Percentiles rank a stretch among this genome's conserved stretches.
phyloP scores from a whole-genome alignment of 2,113 vertebrate species.

The Otolemur garnettii region DNA sequence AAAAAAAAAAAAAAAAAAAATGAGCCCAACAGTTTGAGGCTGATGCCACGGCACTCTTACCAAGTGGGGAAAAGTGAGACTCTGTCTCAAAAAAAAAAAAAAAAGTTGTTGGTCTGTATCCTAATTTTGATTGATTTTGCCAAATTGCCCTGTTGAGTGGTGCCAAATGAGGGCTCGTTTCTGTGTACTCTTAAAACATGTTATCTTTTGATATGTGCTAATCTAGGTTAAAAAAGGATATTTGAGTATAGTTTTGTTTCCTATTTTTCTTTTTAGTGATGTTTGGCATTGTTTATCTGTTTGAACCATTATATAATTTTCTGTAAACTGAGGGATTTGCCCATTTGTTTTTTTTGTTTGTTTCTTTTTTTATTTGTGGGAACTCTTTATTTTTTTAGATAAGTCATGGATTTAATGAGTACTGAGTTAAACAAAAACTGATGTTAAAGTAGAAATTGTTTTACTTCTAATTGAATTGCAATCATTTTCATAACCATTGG shows the following conservation, averaged over 20 bases:
- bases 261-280: conserved; percentile 44
- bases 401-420: conserved; percentile 17
- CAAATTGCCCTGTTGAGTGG: neutral
- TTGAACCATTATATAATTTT: conserved; percentile 57
- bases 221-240: neutral
- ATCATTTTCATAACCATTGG: conserved; percentile 16
- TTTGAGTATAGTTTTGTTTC: conserved; percentile 55
- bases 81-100: no score
- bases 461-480: conserved; percentile 49
- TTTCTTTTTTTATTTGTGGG: conserved; percentile 14
- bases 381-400: conserved; percentile 51
- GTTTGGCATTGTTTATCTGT: conserved; percentile 46
- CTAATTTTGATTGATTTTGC: conserved; percentile 52
- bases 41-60: no score
- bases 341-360: neutral
- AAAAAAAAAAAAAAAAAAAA: no score
- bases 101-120: neutral
- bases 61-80: no score
- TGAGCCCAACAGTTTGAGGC: no score
- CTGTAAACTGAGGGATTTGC: neutral
- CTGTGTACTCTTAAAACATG: neutral
- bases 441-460: conserved; percentile 52
- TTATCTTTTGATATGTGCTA: neutral
- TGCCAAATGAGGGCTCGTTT: neutral
- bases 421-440: conserved; percentile 65